Evolutionary conservation across 2,113 vertebrate genomes (phyloP).

Genomic region (Neomonachus schauinslandi): DNA sequence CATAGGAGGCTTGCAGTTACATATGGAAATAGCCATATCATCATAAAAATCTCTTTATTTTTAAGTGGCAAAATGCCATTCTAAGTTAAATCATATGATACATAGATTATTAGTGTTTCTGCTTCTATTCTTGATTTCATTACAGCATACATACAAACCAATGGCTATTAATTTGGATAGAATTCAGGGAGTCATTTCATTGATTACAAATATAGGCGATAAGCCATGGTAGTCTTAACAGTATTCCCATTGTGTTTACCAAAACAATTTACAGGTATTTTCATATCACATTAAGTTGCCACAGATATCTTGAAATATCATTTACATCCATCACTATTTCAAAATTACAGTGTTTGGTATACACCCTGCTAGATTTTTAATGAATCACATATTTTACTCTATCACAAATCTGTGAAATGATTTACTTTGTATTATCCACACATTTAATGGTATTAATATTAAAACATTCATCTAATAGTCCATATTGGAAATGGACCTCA

Average conservation of each 20-base stretch:
- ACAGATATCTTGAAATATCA: background rate
- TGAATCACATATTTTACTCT: background rate
- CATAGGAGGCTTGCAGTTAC: background rate
- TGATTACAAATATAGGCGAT: background rate
- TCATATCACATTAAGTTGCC: background rate
- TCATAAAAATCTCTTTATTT: background rate
- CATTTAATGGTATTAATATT: background rate
- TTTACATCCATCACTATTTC: background rate
- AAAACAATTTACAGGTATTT: background rate
- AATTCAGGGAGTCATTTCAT: background rate
- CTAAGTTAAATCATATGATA: background rate
- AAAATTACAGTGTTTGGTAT: background rate
- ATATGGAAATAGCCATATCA: background rate
- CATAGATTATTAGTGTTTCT: background rate
- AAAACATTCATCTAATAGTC: constrained; percentile 9
- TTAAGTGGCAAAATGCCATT: background rate
- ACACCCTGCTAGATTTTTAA: background rate
- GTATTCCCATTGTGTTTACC: background rate
- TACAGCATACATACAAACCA: background rate
- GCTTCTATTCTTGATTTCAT: background rate
- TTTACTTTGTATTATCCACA: background rate
- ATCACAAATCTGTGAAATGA: background rate
- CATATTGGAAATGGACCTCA: background rate
- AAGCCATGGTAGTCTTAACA: background rate
- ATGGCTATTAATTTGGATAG: background rate